Base-by-base conservation (phyloP, 2,888 invertebrate species). In the Nephrotoma guestfalica region DNA sequence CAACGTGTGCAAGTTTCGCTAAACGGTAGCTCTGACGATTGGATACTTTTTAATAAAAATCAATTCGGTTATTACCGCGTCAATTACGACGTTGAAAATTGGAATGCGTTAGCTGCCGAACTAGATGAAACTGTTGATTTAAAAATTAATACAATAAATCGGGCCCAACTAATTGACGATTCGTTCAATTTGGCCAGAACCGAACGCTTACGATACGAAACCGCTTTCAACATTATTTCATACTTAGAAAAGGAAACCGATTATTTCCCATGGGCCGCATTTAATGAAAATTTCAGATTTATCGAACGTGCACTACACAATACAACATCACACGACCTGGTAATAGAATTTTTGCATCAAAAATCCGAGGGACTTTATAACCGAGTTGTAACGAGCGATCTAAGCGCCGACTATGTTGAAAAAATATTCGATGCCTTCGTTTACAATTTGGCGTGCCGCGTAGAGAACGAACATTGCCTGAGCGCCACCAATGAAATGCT, bases 81-180 rank as follows among this genome's bases (percentile, higher is more conserved):
- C 4, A 94, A 95, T 89, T 96, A 96, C 88, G 96, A 96, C 85
- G 88, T 89, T 0, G 89, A 90, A 0, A 96, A 96, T 89, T 96
- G 96, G 96, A 89, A 91, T 0, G 92, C 93, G 0, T 57, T 86
- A 86, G 18, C 45, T n/a, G 42, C n/a, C 9, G 84, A 41, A 41
- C 9, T 84, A n/a, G 42, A 41, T 4, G 41, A 84, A 41, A n/a
- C 3, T 13, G 71, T 71, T 30, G 71, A 71, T 71, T 71, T 71
- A 30, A 71, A 30, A 9, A 41, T 84, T 7, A 41, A 84, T n/a
- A 5, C 41, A 4, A 94, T 95, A 87, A 96, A 96, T 89, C 92
- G 97, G 87, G 96, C 96, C 0, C 97, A 97, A 89, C 92, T 97
- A 86, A 92, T 97, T 6, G 96, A 97, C 88, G 97, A 97, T 90